phyloP scores from a whole-genome alignment of 2,797 vertebrate genomes.

The Chaetodon trifasciatus region DNA sequence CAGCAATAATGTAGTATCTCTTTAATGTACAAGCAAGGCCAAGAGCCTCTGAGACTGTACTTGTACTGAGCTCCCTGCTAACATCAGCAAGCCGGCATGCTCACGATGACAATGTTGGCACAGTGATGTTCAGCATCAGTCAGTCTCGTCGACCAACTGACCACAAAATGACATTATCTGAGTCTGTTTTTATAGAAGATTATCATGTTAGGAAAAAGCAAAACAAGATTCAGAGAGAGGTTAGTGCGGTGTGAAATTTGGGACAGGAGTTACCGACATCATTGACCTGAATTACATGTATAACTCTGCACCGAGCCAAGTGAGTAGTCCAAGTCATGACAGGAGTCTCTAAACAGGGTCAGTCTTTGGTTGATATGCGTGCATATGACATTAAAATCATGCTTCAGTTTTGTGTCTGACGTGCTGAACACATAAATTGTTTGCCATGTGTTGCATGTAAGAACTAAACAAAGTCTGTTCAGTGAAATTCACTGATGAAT shows the following conservation, averaged over 20 bases:
- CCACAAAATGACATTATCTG: neutral
- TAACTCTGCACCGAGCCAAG: neutral
- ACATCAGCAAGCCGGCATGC: too few relatives aligned
- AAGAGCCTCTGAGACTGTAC: too few relatives aligned
- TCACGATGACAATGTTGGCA: too few relatives aligned
- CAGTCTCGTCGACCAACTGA: too few relatives aligned
- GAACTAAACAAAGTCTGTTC: slow-evolving; percentile 24
- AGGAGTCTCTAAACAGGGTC: neutral
- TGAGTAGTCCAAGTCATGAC: neutral
- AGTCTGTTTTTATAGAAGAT: neutral
- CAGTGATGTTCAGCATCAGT: too few relatives aligned
- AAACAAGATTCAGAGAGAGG: too few relatives aligned
- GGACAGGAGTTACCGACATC: neutral
- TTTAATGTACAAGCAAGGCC: neutral
- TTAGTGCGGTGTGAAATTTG: neutral
- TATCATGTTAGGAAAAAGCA: neutral
- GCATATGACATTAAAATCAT: neutral
- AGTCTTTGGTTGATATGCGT: neutral
- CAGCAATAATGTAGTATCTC: neutral
- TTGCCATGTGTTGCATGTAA: too few relatives aligned
- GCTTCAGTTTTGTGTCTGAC: neutral
- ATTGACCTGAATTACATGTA: slow-evolving; percentile 6
- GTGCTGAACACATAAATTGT: neutral
- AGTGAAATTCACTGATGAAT: neutral
- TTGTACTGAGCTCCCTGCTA: too few relatives aligned